Conservation (phyloP, 2,888 invertebrate species). For the Furcula furcula region DNA sequence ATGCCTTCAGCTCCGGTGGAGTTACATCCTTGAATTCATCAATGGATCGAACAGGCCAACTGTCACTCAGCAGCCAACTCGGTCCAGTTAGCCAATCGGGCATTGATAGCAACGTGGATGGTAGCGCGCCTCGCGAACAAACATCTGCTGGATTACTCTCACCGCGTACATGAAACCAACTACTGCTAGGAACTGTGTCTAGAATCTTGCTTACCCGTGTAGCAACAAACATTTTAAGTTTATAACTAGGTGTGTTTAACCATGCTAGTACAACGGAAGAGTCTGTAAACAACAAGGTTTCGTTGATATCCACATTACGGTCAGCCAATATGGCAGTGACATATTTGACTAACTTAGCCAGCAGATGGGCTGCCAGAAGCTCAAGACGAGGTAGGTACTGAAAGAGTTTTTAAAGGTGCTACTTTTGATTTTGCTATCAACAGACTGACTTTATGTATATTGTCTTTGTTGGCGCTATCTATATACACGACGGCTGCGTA, state of each 20-base stretch:
- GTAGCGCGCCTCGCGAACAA: constrained; percentile 6
- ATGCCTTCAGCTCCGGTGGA: background rate
- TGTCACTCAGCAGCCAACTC: background rate
- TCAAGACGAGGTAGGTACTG: constrained; percentile 3
- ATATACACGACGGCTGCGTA: constrained; percentile 3
- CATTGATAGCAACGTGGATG: background rate
- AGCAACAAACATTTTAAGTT: constrained; percentile 8
- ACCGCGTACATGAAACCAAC: constrained; percentile 5
- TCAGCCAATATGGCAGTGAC: background rate
- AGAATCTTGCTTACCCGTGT: constrained; percentile 7
- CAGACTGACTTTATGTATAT: background rate
- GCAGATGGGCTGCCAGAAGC: constrained; percentile 2
- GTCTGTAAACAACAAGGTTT: background rate
- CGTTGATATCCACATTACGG: background rate
- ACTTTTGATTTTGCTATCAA: constrained; percentile 1
- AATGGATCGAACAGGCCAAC: constrained; percentile 1
- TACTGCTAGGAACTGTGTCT: constrained; percentile 1
- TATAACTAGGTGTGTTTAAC: constrained; percentile 7
- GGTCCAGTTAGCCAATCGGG: constrained; percentile 2
- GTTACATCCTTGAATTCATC: background rate
- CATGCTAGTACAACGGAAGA: constrained; percentile 9
- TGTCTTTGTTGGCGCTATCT: background rate
- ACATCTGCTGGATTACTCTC: constrained; percentile 4
- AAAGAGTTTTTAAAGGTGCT: constrained; percentile 1
- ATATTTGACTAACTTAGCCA: constrained; percentile 3